These are phyloP conservation scores for Rhabdomys pumilio DNA, from an alignment of 2,797 vertebrate species.

Conservation along the genomic window DNA sequence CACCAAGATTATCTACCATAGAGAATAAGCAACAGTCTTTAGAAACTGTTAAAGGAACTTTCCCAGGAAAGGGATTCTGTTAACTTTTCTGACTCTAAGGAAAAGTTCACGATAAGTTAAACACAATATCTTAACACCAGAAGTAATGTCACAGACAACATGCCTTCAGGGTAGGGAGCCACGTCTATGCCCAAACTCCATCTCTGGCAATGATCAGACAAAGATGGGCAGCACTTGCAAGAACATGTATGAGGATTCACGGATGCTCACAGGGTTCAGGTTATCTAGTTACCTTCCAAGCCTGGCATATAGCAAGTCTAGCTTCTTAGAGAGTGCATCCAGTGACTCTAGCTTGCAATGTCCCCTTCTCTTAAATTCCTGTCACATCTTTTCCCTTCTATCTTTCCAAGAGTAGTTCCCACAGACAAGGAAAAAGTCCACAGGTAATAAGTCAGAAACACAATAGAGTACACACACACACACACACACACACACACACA, in stretches of 20 bases:
- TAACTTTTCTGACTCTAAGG: background rate
- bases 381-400: background rate
- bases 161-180: background rate
- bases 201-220: background rate
- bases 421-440: constrained; percentile 40
- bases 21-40: background rate
- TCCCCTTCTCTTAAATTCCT: background rate
- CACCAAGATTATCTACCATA: background rate
- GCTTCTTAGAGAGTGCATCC: background rate
- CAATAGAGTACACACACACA: background rate
- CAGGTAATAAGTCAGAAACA: background rate
- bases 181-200: no score
- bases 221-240: background rate
- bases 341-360: background rate
- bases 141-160: background rate
- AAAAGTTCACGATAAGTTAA: background rate
- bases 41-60: background rate
- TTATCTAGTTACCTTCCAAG: background rate
- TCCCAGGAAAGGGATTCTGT: background rate
- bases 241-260: background rate
- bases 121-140: background rate
- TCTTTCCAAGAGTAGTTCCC: background rate
- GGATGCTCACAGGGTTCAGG: background rate
- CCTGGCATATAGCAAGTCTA: background rate
- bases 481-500: no score